Evolutionary conservation across 2,113 vertebrate species (phyloP).

Genomic region (Prietella phreatophila): DNA sequence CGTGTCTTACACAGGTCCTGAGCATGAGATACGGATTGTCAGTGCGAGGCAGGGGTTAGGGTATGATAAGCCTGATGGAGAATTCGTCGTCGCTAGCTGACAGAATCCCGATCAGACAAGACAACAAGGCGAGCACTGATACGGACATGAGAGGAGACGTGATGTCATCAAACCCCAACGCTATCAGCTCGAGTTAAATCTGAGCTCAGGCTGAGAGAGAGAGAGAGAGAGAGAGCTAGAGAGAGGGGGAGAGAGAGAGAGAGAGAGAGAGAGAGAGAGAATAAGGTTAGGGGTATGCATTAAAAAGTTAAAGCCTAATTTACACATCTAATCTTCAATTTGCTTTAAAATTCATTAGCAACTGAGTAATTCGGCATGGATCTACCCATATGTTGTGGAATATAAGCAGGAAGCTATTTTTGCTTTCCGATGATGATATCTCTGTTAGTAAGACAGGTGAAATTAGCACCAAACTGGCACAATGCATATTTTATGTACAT

Average conservation of each 20-base stretch:
- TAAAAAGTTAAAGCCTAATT: neutral
- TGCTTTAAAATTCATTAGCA: neutral
- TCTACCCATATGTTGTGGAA: neutral
- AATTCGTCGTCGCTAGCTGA: neutral
- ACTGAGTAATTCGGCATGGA: neutral
- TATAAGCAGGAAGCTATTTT: neutral
- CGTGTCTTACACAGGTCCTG: neutral
- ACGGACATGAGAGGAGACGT: neutral
- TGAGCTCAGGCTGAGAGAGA: neutral
- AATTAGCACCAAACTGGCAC: neutral
- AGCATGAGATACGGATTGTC: neutral
- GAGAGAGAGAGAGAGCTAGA: neutral
- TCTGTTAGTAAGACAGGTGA: neutral
- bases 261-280: neutral
- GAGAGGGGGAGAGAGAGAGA: neutral
- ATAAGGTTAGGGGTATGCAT: neutral
- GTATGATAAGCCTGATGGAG: neutral
- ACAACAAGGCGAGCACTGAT: neutral
- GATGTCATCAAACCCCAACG: neutral
- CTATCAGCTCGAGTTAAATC: neutral
- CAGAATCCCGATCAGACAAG: neutral
- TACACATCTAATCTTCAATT: neutral
- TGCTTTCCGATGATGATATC: neutral
- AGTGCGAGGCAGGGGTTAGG: neutral
- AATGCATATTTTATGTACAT: neutral